Evolutionary conservation across 2,888 invertebrate genomes (phyloP).

Genomic region (Lithodes maja): DNA sequence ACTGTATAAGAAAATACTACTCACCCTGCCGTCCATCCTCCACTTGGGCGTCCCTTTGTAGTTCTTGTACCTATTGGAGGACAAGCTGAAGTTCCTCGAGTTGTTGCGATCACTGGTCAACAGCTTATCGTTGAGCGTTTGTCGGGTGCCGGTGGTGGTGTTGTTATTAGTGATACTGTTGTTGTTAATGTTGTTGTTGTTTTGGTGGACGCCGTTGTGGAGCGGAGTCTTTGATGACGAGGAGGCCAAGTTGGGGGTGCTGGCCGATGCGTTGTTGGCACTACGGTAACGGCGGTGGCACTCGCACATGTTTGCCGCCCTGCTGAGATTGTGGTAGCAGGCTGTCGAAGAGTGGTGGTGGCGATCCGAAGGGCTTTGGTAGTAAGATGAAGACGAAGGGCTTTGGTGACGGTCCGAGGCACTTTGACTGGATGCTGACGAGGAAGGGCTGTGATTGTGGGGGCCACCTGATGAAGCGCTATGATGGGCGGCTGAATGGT

Average conservation of each 20-base stretch:
- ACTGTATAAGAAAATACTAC: background rate
- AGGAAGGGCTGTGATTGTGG: no score
- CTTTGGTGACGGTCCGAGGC: no score
- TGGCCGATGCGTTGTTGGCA: constrained; percentile 6
- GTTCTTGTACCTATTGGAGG: constrained; percentile 52
- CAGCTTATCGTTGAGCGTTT: constrained; percentile 31
- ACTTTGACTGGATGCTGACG: no score
- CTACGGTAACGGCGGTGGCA: constrained; percentile 48
- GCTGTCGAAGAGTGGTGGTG: background rate
- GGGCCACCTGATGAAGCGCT: no score
- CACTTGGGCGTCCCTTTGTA: constrained; percentile 65
- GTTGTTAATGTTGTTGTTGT: background rate
- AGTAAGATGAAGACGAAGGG: no score
- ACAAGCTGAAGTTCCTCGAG: constrained; percentile 26
- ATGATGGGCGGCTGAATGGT: no score
- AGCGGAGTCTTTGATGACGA: background rate
- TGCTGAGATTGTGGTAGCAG: constrained; percentile 4
- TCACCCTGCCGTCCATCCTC: constrained; percentile 60
- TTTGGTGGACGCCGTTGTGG: background rate
- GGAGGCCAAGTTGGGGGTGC: background rate
- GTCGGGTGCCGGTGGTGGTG: background rate
- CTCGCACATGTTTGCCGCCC: constrained; percentile 54
- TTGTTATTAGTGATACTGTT: constrained; percentile 8
- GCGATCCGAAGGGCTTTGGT: no score
- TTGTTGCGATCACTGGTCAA: constrained; percentile 22